Evolutionary conservation across 2,888 invertebrate species (phyloP), one percentile per base, ranked within the genome.

Genomic region (Cheilosia scutellata): DNA sequence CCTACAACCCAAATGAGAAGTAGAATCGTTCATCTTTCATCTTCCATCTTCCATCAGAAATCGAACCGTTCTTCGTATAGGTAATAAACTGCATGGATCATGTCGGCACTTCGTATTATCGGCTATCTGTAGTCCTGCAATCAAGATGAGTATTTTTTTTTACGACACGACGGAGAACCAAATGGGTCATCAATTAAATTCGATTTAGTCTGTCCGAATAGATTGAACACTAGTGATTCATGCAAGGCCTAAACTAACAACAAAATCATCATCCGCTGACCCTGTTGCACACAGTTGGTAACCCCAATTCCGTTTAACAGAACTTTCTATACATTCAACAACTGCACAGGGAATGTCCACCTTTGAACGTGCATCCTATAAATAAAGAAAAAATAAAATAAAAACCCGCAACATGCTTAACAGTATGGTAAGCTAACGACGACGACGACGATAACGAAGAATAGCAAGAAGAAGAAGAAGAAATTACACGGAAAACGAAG

Each of bases 301-400:
- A 70, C 63, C 79, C 84, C 75, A 60, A 84, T 84, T 80, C 84
- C 80, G 80, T 79, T 84, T 84, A 84, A 84, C 84, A 84, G 84
- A 84, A 84, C 84, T 84, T 84, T 84, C 84, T 80, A 79, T 60
- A 72, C 66, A 72, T 47, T 65, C 60, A 37, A 62, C 44, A 62
- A 37, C 42, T 31, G 31, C 31, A 74, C 42, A 78, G 58, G 63
- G 79, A 74, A 68, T 74, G 51, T 70, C 72, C 79, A 79, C 72
- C 83, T 63, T 66, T 74, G 71, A 68, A 68, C 57, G 60, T 13
- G 44, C 44, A 82, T 82, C 78, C 78, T 63, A 77, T 47, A 71
- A 77, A 82, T 66, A 82, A 77, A 77, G 16, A 76, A 31, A 37
- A 47, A 55, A 31, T 63, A 27, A 49, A 58, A 63, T 40, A 55